Base-by-base conservation (phyloP, 2,888 invertebrate species). In the Notodonta ziczac region DNA sequence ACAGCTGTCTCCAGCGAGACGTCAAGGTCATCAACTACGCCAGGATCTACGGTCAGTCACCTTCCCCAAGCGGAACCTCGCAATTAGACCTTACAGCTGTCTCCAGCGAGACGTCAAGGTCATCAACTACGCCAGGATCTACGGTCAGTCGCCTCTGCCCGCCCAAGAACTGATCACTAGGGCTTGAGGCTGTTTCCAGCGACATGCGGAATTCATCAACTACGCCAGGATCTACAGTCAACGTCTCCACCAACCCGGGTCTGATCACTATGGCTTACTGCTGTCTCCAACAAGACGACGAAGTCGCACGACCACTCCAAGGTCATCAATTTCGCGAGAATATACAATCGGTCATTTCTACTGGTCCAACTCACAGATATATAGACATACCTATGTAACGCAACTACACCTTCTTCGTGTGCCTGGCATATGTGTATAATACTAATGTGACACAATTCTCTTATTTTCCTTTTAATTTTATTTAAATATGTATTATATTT, bases 251-350 rank as follows among this genome's bases (percentile, higher is more conserved):
- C 5, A 50, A n/a, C n/a, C n/a, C n/a, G n/a, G n/a, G n/a, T n/a
- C n/a, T n/a, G n/a, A n/a, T n/a, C n/a, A n/a, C n/a, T n/a, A n/a
- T n/a, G n/a, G n/a, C n/a, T n/a, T n/a, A n/a, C n/a, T n/a, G n/a
- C n/a, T n/a, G n/a, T 99, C 59, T 96, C 97, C 0, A 90, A 99
- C 57, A n/a, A n/a, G 97, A 99, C 10, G n/a, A n/a, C n/a, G n/a
- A n/a, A n/a, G n/a, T n/a, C n/a, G n/a, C n/a, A n/a, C n/a, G n/a
- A n/a, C n/a, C n/a, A n/a, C n/a, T n/a, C 99, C 0, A 99, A 99
- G 94, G 96, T 98, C 76, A 95, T 99, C 66, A 99, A 99, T 90
- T 99, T 99, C 86, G 99, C 99, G 0, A 94, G 99, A 77, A 99
- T 99, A 77, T 99, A 99, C 86, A 95, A 95, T 92, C 7, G 76